phyloP scores from a whole-genome alignment of 1,140 invertebrate species.

The Bombyx mandarina region DNA sequence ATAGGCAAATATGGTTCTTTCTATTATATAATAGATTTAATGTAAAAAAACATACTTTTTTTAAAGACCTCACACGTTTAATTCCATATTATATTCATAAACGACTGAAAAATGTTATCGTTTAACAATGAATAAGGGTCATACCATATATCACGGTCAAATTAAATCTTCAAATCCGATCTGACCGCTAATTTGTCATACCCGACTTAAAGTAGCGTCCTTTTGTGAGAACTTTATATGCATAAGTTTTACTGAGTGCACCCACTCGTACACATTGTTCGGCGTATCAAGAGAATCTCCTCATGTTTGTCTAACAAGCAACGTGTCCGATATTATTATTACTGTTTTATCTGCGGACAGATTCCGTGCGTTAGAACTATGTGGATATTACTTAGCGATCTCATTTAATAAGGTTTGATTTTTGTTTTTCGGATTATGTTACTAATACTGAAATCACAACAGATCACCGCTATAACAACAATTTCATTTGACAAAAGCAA shows the following conservation, averaged over 20 bases:
- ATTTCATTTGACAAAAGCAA: too few relatives aligned
- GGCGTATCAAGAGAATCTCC: slow-evolving; percentile 51
- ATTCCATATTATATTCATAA: slow-evolving; percentile 4
- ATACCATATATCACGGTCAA: slow-evolving; percentile 5
- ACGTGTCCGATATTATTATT: slow-evolving; percentile 67
- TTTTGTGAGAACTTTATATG: slow-evolving; percentile 20
- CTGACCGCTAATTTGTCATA: slow-evolving; percentile 45
- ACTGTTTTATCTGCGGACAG: slow-evolving; percentile 45
- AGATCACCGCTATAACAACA: too few relatives aligned
- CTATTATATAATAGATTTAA: not conserved
- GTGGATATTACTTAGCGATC: slow-evolving; percentile 17
- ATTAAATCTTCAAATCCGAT: slow-evolving; percentile 30
- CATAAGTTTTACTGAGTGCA: slow-evolving; percentile 18
- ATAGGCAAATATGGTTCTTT: not conserved
- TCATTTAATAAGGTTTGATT: too few relatives aligned
- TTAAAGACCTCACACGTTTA: slow-evolving; percentile 5
- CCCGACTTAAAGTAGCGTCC: slow-evolving; percentile 21
- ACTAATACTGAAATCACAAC: too few relatives aligned
- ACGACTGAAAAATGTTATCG: slow-evolving; percentile 1
- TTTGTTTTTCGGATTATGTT: too few relatives aligned
- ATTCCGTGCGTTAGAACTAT: slow-evolving; percentile 19
- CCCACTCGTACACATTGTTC: slow-evolving; percentile 50
- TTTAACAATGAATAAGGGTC: slow-evolving; percentile 2
- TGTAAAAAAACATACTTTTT: too few relatives aligned
- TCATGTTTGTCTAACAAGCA: slow-evolving; percentile 67